Evolutionary conservation across 2,113 vertebrate genomes (phyloP), one percentile per base, ranked within the genome.

Genomic region (Nesogale talazaci): DNA sequence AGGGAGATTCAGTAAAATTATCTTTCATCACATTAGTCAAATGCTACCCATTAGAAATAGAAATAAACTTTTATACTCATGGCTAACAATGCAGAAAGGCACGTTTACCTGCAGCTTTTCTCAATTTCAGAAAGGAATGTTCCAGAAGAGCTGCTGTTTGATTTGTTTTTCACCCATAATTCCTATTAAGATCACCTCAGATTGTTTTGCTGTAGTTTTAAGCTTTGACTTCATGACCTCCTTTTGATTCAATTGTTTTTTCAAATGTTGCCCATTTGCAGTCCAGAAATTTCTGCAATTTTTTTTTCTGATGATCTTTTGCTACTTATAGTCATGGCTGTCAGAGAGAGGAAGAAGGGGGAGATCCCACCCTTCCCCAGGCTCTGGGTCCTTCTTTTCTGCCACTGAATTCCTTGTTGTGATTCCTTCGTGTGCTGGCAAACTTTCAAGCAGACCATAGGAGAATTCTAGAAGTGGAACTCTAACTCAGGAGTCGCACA

Each of bases 401-500:
- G 22, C 83, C 89, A 92, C 86, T 94, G 94, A 94, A 96, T 94
- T 97, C 96, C 81, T 89, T 97, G 95, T 92, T 97, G 95, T 94
- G 96, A 95, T 97, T 97, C 72, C 36, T 96, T 92, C 93, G 91
- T 95, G 84, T 27, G 56, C 96, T 96, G 89, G 94, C 95, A 98
- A 97, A 97, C 88, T 93, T 96, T 93, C 93, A 97, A 90, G 88
- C 91, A 95, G 87, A 94, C 78, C 94, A 90, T 79, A 82, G 92
- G 96, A 97, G 97, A 97, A 96, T 96, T 97, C 97, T 93, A 69
- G 96, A 97, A 97, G 95, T 79, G 83, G 97, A 95, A 80, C 96
- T 96, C 96, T 97, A 97, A 97, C 97, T 98, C 97, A 95, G 96
- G 95, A 98, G 96, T 96, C 96, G 95, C 94, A 95, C 92, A 80